Conservation (phyloP, 1,140 invertebrate genomes). For the Drosophila rufa region DNA sequence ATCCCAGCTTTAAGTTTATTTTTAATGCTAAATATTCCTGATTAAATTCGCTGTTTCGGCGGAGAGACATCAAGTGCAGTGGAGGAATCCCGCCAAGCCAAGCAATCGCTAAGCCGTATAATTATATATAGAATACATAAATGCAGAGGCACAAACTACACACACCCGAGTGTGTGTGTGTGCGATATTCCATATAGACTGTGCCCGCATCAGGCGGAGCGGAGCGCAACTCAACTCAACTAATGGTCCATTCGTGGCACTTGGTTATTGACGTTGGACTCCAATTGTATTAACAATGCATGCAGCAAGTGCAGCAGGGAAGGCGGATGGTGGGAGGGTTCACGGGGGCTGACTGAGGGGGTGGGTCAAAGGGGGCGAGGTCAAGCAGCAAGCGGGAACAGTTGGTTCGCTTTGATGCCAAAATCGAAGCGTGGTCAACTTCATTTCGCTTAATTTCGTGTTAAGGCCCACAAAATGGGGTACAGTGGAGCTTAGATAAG, state of each 20-base stretch:
- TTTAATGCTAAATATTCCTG: background rate
- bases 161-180: background rate
- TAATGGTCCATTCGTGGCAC: slow-evolving; percentile 84
- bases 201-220: slow-evolving; percentile 56
- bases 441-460: slow-evolving; percentile 84
- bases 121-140: slow-evolving; percentile 69
- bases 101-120: slow-evolving; percentile 54
- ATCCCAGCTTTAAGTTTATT: slow-evolving; percentile 1
- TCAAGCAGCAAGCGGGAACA: slow-evolving; percentile 48
- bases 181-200: slow-evolving; percentile 40
- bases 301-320: slow-evolving; percentile 48
- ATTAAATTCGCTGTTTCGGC: slow-evolving; percentile 38
- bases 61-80: slow-evolving; percentile 10
- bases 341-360: background rate
- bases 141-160: slow-evolving; percentile 37
- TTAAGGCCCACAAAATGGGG: slow-evolving; percentile 40
- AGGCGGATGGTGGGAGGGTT: slow-evolving; percentile 5
- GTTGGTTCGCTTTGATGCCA: slow-evolving; percentile 76
- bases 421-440: slow-evolving; percentile 84
- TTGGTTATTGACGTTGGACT: slow-evolving; percentile 82
- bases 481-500: slow-evolving; percentile 5
- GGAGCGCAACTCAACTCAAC: slow-evolving; percentile 69
- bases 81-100: slow-evolving; percentile 40
- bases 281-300: slow-evolving; percentile 82
- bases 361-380: background rate